Evolutionary conservation across 2,888 invertebrate species (phyloP).

Genomic region (Iselma pallidipennis): DNA sequence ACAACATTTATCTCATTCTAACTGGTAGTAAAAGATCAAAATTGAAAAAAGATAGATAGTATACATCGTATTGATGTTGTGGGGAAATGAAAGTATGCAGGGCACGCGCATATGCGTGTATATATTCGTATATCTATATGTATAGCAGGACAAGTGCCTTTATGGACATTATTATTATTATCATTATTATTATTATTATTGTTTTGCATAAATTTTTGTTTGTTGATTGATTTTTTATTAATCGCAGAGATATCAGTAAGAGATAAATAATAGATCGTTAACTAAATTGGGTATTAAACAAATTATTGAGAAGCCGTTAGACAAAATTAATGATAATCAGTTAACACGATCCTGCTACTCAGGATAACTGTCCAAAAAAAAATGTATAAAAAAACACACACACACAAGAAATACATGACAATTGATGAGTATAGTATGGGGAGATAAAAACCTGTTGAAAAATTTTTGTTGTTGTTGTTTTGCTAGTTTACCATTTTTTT

Average conservation of each 20-base stretch:
- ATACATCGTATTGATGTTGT: background rate
- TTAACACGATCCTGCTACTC: background rate
- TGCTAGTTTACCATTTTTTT: too few species aligned
- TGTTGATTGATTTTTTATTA: too few species aligned
- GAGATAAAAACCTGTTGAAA: too few species aligned
- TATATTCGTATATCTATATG: background rate
- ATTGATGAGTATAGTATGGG: too few species aligned
- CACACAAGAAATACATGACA: too few species aligned
- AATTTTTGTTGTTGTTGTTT: too few species aligned
- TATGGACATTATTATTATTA: background rate
- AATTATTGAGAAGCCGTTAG: background rate
- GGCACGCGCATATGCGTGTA: constrained; percentile 29
- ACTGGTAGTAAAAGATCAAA: constrained; percentile 4
- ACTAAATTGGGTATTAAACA: background rate
- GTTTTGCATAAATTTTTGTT: background rate
- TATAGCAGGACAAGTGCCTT: constrained; percentile 11
- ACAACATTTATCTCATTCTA: constrained; percentile 22
- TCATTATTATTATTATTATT: background rate
- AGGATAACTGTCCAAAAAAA: background rate
- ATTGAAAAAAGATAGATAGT: constrained; percentile 17
- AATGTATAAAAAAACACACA: background rate
- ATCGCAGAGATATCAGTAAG: background rate
- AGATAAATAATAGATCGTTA: too few species aligned
- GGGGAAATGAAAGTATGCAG: constrained; percentile 13
- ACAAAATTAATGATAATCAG: background rate